Percentiles rank a stretch among this genome's conserved stretches.
phyloP scores from a whole-genome alignment of 2,888 invertebrate species.

The Sarcophaga carnaria region DNA sequence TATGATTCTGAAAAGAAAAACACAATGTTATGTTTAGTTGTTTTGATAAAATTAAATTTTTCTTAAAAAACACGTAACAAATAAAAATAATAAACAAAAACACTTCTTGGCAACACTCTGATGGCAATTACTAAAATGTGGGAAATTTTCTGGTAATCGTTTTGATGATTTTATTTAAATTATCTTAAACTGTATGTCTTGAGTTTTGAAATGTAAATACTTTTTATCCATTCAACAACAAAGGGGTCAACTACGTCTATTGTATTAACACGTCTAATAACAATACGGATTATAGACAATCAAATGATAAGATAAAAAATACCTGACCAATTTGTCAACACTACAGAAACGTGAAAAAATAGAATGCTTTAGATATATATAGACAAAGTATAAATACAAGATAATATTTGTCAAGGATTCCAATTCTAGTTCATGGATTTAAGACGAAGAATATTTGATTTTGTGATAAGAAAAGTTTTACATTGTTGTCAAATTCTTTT shows the following conservation, averaged over 20 bases:
- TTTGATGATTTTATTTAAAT: not conserved
- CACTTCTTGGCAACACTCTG: not conserved
- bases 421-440: slow-evolving; percentile 40
- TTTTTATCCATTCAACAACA: slow-evolving; percentile 24
- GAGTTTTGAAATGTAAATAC: slow-evolving; percentile 35
- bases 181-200: slow-evolving; percentile 9
- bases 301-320: slow-evolving; percentile 54
- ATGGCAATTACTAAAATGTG: not conserved
- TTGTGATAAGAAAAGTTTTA: not conserved
- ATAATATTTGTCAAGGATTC: not conserved
- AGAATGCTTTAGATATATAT: not conserved
- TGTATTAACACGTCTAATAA: slow-evolving; percentile 36
- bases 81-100: not conserved
- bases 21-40: not conserved
- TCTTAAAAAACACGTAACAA: not conserved
- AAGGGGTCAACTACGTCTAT: slow-evolving; percentile 37
- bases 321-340: slow-evolving; percentile 49
- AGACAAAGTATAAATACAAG: not conserved
- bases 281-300: not conserved
- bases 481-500: too few species aligned
- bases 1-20: slow-evolving; percentile 1
- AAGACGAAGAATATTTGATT: not conserved
- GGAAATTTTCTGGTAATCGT: not conserved
- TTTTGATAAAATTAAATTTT: too few species aligned
- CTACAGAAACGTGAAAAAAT: slow-evolving; percentile 6